These are phyloP conservation scores for Clarias platycephalus DNA, from an alignment of 2,797 vertebrate genomes.

Conservation along the genomic window DNA sequence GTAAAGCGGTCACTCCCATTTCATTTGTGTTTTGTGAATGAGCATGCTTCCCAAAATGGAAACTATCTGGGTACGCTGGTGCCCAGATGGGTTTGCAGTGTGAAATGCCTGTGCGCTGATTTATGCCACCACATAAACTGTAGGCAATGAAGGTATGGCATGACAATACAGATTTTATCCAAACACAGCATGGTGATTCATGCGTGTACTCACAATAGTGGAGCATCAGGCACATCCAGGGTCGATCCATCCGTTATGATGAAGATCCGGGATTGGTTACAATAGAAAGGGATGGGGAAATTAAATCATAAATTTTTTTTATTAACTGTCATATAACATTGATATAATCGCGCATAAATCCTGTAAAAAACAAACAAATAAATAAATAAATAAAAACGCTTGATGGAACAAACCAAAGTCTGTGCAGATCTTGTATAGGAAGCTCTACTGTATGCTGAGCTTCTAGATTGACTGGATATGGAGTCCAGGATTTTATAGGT, in stretches of 20 bases:
- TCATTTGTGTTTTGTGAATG: constrained; percentile 10
- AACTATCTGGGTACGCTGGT: constrained; percentile 13
- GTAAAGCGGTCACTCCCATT: not conserved
- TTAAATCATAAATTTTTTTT: constrained; percentile 17
- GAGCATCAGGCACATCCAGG: constrained; percentile 21
- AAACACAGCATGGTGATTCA: constrained; percentile 21
- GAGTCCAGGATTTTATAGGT: too few species aligned
- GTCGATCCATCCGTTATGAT: constrained; percentile 10
- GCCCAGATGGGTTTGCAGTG: not conserved
- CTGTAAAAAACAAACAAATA: not conserved
- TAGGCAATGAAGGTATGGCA: constrained; percentile 2
- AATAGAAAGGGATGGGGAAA: constrained; percentile 7
- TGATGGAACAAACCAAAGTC: not conserved
- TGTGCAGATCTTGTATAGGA: not conserved
- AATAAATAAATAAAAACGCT: too few species aligned
- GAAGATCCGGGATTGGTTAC: constrained; percentile 9
- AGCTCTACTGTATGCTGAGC: not conserved
- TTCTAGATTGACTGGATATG: not conserved
- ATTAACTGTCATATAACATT: not conserved
- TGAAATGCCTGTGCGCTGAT: constrained; percentile 7
- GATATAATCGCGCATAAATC: not conserved
- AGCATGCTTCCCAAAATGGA: constrained; percentile 10
- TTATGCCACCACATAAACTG: not conserved
- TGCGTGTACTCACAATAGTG: constrained; percentile 9
- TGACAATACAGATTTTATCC: constrained; percentile 31